Evolutionary conservation across 2,797 vertebrate species (phyloP).

Genomic region (Hirundo rustica): DNA sequence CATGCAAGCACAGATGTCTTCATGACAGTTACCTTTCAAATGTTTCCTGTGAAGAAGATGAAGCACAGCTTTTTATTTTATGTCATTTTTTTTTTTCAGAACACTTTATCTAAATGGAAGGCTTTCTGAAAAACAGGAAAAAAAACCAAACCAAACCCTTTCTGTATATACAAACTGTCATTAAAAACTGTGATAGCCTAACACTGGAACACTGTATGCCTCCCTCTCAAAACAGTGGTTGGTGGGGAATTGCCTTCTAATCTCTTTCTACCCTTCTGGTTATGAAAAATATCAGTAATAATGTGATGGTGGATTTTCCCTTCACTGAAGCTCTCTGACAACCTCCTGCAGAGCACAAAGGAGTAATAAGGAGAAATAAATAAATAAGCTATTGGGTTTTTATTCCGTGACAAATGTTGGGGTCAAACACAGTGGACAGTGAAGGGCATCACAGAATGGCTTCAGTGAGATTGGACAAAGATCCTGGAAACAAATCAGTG

Average conservation of each 20-base stretch:
- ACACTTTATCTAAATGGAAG: background rate
- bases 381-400: background rate
- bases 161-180: background rate
- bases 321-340: background rate
- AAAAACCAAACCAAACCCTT: background rate
- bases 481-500: background rate
- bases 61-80: background rate
- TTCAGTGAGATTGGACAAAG: background rate
- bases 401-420: background rate
- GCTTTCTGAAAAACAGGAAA: background rate
- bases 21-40: background rate
- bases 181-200: background rate
- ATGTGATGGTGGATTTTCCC: background rate
- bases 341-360: background rate
- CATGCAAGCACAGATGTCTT: background rate
- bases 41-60: background rate
- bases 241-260: background rate
- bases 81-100: background rate
- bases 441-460: background rate
- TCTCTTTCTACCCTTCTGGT: background rate
- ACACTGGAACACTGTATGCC: background rate
- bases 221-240: background rate
- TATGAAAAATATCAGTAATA: background rate
- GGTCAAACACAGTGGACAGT: background rate
- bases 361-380: background rate